Evolutionary conservation across 2,797 vertebrate genomes (phyloP).

Genomic region (Aulostomus chinensis): DNA sequence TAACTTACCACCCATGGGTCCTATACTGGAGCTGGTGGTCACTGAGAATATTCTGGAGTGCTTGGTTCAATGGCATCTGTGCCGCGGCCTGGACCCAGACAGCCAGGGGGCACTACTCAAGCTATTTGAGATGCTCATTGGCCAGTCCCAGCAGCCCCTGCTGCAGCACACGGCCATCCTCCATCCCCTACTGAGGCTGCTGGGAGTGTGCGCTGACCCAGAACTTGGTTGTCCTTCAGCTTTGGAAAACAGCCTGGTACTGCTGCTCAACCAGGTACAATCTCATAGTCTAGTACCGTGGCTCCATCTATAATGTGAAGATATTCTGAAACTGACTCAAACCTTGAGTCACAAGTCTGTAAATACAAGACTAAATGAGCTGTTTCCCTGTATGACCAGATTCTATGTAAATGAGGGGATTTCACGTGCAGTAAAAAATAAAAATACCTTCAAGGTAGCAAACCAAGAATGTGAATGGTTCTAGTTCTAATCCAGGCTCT

Average conservation of each 20-base stretch:
- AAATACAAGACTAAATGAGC: no score
- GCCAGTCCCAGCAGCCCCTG: slow-evolving; percentile 91
- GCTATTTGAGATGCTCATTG: slow-evolving; percentile 95
- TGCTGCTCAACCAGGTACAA: slow-evolving; percentile 93
- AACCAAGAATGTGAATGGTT: no score
- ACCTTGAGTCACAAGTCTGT: no score
- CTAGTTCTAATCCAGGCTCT: no score
- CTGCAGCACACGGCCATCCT: slow-evolving; percentile 88
- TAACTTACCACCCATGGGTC: slow-evolving; percentile 69
- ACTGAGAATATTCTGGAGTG: slow-evolving; percentile 87
- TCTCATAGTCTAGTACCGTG: no score
- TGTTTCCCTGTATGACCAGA: no score
- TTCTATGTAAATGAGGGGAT: no score
- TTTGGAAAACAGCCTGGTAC: slow-evolving; percentile 90
- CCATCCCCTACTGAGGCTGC: slow-evolving; percentile 86
- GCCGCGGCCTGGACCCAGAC: slow-evolving; percentile 81
- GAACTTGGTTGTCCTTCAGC: slow-evolving; percentile 81
- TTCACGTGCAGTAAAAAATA: no score
- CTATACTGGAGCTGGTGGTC: slow-evolving; percentile 89
- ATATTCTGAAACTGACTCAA: no score
- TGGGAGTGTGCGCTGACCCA: slow-evolving; percentile 86
- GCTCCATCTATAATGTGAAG: no score
- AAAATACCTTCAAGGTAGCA: no score
- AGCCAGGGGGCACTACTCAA: slow-evolving; percentile 90
- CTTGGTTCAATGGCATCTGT: slow-evolving; percentile 90